Evolutionary conservation across 2,888 invertebrate species (phyloP).

Genomic region (Limnephilus marmoratus): DNA sequence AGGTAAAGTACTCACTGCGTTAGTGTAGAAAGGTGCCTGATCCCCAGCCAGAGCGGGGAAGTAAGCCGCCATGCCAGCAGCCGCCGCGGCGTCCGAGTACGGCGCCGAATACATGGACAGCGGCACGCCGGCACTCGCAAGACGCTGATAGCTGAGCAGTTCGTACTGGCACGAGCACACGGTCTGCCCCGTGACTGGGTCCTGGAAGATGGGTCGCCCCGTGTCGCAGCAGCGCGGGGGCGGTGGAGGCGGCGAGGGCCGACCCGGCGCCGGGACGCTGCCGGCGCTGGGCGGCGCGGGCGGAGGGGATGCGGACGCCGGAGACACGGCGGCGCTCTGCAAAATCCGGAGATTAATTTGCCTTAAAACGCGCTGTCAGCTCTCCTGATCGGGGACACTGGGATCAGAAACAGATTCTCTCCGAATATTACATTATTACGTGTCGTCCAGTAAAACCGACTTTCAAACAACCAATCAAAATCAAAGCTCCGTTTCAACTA

Average conservation of each 20-base stretch:
- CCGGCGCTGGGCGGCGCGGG: slow-evolving; percentile 78
- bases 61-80: slow-evolving; percentile 90
- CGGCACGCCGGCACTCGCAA: slow-evolving; percentile 84
- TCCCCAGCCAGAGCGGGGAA: slow-evolving; percentile 91
- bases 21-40: slow-evolving; percentile 90
- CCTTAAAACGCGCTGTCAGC: slow-evolving; percentile 56
- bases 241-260: slow-evolving; percentile 73
- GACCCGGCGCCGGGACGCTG: slow-evolving; percentile 76
- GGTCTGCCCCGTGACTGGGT: slow-evolving; percentile 92
- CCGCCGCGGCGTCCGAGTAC: slow-evolving; percentile 84
- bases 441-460: background rate
- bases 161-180: slow-evolving; percentile 95
- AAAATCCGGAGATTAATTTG: slow-evolving; percentile 70
- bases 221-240: slow-evolving; percentile 91
- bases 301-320: slow-evolving; percentile 84
- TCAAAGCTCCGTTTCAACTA: background rate
- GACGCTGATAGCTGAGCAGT: slow-evolving; percentile 89
- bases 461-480: background rate
- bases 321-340: slow-evolving; percentile 81
- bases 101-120: slow-evolving; percentile 89
- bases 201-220: slow-evolving; percentile 92
- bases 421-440: background rate
- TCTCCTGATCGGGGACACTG: background rate
- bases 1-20: slow-evolving; percentile 82
- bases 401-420: background rate